Evolutionary conservation across 2,797 vertebrate genomes (phyloP), one percentile per base, ranked within the genome.

Genomic region (Lepilemur septentrionalis): DNA sequence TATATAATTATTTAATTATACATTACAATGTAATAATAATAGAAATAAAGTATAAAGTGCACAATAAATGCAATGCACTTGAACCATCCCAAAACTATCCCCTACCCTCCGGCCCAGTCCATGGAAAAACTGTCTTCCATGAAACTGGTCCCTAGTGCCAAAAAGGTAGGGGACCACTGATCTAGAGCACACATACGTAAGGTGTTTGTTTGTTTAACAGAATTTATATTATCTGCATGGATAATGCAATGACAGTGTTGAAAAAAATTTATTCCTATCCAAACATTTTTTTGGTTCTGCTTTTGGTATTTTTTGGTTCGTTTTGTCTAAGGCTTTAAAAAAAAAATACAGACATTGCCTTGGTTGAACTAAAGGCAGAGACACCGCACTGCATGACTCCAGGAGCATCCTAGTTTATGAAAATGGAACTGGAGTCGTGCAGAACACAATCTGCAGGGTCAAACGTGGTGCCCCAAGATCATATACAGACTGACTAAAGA

Each of bases 271-370:
- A 57, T 85, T 87, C 84, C 63, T 85, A 94, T 35, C 23, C 88
- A 89, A 96, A 82, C 83, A 32, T 57, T 91, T 48, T 63, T 73
- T 80, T 13, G 7, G n/a, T 80, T 96, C 73, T 88, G 57, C 59
- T 96, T 89, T 95, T 87, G 23, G 46, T 93, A 61, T 92, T 93
- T 96, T 96, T 41, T n/a, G 46, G 76, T 79, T 93, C 57, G 72
- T 79, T 96, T 89, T 95, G 38, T 48, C 57, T 83, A 89, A 83
- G 35, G 7, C 38, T 63, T 91, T 50, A 73, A 78, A 80, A 85
- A 85, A 46, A 90, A 28, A n/a, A 72, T 35, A 67, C 43, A 41
- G 73, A 52, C 28, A 72, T 93, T 94, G 41, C 63, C 61, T 88
- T 85, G 90, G 67, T 57, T 94, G 70, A 93, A 92, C 69, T 83